A percentile compares a stretch with the other conserved stretches of the same genome.
Evolutionary conservation across 2,113 vertebrate species (phyloP).

Genomic region (Thomomys bottae): DNA sequence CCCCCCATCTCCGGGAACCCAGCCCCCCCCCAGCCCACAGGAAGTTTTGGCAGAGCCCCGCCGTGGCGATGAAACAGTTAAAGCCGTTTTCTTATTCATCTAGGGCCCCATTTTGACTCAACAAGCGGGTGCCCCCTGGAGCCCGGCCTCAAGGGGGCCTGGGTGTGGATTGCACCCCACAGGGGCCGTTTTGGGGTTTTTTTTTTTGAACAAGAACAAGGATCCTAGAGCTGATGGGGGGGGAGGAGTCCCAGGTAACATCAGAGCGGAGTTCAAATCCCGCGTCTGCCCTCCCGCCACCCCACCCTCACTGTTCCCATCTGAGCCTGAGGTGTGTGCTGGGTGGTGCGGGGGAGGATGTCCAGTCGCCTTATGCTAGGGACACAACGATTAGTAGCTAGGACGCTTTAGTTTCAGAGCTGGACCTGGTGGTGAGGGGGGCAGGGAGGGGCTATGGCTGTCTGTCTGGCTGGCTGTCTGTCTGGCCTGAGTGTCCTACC

Average conservation of each 20-base stretch:
- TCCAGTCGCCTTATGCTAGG: background rate
- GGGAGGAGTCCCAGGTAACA: too few relatives aligned
- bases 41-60: slow-evolving; percentile 75
- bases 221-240: background rate
- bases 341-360: too few relatives aligned
- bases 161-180: background rate
- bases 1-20: slow-evolving; percentile 60
- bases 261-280: slow-evolving; percentile 22
- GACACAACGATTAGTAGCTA: slow-evolving; percentile 48
- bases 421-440: background rate
- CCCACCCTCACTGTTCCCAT: slow-evolving; percentile 14
- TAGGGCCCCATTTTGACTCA: slow-evolving; percentile 76
- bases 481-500: slow-evolving; percentile 10
- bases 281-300: background rate
- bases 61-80: slow-evolving; percentile 77
- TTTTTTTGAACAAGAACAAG: too few relatives aligned
- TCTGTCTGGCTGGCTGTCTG: background rate
- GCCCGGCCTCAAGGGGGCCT: slow-evolving; percentile 41
- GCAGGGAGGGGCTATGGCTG: background rate
- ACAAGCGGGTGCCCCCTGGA: slow-evolving; percentile 56
- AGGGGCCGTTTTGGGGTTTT: background rate
- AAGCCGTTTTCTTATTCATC: slow-evolving; percentile 81
- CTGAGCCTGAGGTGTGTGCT: background rate
- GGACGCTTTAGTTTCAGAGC: slow-evolving; percentile 17
- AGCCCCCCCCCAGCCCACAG: slow-evolving; percentile 67